Evolutionary conservation across 1,140 invertebrate genomes (phyloP), one percentile per base, ranked within the genome.

Genomic region (Drosophila malerkotliana): DNA sequence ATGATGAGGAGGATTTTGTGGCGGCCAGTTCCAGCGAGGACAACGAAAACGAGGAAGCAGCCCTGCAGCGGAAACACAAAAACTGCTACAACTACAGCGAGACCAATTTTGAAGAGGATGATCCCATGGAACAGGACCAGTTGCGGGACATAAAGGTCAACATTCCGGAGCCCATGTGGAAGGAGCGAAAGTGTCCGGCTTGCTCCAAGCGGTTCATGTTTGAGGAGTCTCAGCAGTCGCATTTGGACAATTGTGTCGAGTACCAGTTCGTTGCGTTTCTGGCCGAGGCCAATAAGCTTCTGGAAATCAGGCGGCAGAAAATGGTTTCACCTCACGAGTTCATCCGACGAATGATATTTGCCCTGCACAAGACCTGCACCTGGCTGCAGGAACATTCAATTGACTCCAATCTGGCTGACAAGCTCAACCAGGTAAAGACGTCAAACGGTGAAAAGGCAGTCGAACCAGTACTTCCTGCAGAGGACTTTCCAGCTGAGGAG

Each of bases 41-140:
- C 6, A 21, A 47, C 1, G 44, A 47, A 18, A 47, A 90, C 44
- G 88, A 91, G 6, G 76, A 91, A 37, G 68, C 66, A 26, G 47
- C 74, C 0, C 28, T 87, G 15, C 47, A 59, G 4, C 57, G 83
- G 10, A 83, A 88, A 47, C 61, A 87, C 48, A 90, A 90, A 52
- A 90, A 90, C 28, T 79, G 62, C 34, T 90, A 90, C 37, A 90
- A 88, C 15, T 91, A 91, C 55, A 90, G 58, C 18, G 90, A 91
- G 44, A 91, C 84, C 0, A 91, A 90, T 55, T 91, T 91, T 37
- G 85, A 91, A 53, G 90, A 91, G n/a, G 90, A 91, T 47, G 90
- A 91, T 77, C 83, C 90, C 15, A 91, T 91, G 79, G 79, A 90
- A 47, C 76, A 90, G 56, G 88, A 79, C 0, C 77, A 90, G 52